These are phyloP conservation scores for Peromyscus eremicus DNA, from an alignment of 2,797 vertebrate species.

Conservation along the genomic window DNA sequence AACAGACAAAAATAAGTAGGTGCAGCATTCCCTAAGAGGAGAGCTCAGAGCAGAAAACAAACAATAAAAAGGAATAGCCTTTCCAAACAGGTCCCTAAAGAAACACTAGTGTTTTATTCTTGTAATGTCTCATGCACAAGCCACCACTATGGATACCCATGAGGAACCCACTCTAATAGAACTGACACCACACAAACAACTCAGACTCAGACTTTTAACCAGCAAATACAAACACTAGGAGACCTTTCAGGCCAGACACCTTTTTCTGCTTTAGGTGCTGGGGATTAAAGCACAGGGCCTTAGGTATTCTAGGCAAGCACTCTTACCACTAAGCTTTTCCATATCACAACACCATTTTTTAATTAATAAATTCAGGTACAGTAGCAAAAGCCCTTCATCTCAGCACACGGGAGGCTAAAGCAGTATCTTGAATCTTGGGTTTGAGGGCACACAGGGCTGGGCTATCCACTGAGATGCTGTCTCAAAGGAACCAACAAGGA, in stretches of 20 bases:
- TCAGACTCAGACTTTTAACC: not conserved
- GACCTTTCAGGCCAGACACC: not conserved
- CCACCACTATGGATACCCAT: not conserved
- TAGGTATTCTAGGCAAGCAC: not conserved
- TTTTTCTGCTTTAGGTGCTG: not conserved
- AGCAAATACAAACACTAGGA: not conserved
- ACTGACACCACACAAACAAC: not conserved
- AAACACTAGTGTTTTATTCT: not conserved
- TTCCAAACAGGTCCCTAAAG: not conserved
- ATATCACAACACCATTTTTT: not conserved
- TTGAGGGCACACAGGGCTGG: not conserved
- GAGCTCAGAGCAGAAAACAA: slow-evolving; percentile 18
- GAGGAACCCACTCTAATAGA: not conserved
- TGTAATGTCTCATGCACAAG: not conserved
- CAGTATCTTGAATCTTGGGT: not conserved
- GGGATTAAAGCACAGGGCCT: not conserved
- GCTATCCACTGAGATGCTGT: not conserved
- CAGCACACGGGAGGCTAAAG: not conserved
- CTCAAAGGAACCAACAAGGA: not conserved
- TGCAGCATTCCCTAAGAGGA: not conserved
- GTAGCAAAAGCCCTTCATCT: not conserved
- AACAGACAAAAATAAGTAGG: slow-evolving; percentile 36
- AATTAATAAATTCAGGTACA: not conserved
- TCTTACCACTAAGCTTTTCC: not conserved
- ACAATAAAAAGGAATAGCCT: not conserved